A percentile compares a stretch with the other conserved stretches of the same genome.
phyloP scores from a whole-genome alignment of 1,140 invertebrate genomes.

The Luehdorfia chinensis region DNA sequence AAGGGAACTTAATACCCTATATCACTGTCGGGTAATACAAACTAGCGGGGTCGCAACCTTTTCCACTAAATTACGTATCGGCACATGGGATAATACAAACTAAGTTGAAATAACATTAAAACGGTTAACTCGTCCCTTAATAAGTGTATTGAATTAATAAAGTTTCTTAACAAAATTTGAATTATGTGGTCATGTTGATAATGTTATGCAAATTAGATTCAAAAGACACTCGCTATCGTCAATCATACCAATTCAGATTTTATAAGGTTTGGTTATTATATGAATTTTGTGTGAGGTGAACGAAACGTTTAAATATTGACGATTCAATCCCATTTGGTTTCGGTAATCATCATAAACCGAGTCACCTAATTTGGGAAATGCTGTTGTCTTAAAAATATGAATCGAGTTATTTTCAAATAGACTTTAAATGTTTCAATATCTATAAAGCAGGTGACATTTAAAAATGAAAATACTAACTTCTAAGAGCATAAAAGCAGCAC shows the following conservation, averaged over 20 bases:
- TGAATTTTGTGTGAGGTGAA: conserved; percentile 8
- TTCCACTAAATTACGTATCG: conserved; percentile 75
- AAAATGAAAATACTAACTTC: too few relatives aligned
- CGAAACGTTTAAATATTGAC: conserved; percentile 10
- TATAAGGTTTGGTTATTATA: conserved; percentile 15
- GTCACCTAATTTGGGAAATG: conserved; percentile 13
- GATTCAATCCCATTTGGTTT: conserved; percentile 6
- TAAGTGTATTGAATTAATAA: conserved; percentile 49
- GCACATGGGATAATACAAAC: conserved; percentile 68
- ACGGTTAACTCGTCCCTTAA: conserved; percentile 46
- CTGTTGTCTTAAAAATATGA: conserved; percentile 6
- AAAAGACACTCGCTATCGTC: conserved; percentile 11
- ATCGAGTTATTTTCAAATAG: conserved; percentile 1
- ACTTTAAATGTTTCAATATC: not conserved
- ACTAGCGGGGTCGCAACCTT: conserved; percentile 70
- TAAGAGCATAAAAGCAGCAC: too few relatives aligned
- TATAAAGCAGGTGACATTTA: too few relatives aligned
- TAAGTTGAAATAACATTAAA: conserved; percentile 63
- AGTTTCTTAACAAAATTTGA: conserved; percentile 21
- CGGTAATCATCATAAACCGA: conserved; percentile 13
- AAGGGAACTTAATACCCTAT: conserved; percentile 74
- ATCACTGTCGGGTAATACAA: conserved; percentile 72
- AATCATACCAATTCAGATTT: conserved; percentile 13
- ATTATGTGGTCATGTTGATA: conserved; percentile 27
- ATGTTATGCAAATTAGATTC: conserved; percentile 20